A percentile compares a stretch with the other conserved stretches of the same genome.
phyloP scores from a whole-genome alignment of 2,797 vertebrate genomes.

The Syncerus caffer region DNA sequence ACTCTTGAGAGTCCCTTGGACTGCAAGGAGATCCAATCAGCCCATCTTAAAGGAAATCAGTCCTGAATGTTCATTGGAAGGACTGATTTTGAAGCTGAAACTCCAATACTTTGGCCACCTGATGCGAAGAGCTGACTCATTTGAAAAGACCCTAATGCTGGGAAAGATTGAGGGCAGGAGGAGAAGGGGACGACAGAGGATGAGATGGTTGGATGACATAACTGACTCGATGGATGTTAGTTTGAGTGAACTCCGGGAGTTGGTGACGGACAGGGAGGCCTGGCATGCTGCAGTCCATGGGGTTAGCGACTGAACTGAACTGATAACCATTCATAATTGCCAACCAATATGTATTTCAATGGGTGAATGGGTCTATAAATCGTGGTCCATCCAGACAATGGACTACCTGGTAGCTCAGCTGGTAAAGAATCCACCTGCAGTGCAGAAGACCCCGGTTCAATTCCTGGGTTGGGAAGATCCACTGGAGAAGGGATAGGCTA shows the following conservation, averaged over 20 bases:
- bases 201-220: neutral
- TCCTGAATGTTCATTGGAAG: neutral
- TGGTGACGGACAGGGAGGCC: neutral
- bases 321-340: neutral
- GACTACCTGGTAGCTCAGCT: neutral
- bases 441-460: neutral
- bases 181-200: neutral
- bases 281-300: neutral
- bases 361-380: neutral
- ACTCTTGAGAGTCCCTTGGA: neutral
- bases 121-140: accelerated
- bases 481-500: neutral
- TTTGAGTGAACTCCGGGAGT: accelerated
- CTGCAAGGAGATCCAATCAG: neutral
- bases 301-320: neutral
- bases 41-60: neutral
- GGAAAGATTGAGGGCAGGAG: neutral
- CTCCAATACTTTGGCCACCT: neutral
- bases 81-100: neutral
- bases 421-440: neutral
- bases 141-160: neutral
- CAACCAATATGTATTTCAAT: neutral
- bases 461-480: neutral
- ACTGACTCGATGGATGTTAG: neutral
- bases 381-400: neutral